These are phyloP conservation scores for Chironomus tentans DNA, from an alignment of 2,888 invertebrate genomes.

Conservation along the genomic window DNA sequence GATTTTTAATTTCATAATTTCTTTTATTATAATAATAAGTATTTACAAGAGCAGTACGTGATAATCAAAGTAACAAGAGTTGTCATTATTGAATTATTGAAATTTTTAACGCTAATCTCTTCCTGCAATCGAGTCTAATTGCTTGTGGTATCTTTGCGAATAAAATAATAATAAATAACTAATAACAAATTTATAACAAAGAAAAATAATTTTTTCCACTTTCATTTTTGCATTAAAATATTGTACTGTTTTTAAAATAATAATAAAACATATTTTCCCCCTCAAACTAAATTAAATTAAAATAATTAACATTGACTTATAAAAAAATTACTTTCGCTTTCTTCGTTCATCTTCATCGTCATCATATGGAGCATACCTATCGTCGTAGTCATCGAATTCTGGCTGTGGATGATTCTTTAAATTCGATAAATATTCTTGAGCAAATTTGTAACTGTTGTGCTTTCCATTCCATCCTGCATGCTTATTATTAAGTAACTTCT, in stretches of 20 bases:
- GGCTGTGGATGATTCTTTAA: not conserved
- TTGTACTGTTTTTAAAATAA: not conserved
- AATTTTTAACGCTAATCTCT: too few relatives aligned
- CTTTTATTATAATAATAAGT: too few relatives aligned
- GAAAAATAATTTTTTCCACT: not conserved
- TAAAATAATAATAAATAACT: too few relatives aligned
- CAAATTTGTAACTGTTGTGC: slow-evolving; percentile 7
- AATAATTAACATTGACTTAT: too few relatives aligned
- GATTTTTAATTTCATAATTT: too few relatives aligned
- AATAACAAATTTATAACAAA: not conserved
- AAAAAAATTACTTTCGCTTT: slow-evolving; percentile 3
- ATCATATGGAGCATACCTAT: not conserved
- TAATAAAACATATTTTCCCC: not conserved
- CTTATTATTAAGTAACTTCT: slow-evolving; percentile 2
- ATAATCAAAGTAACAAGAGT: too few relatives aligned
- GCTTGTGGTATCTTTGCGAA: too few relatives aligned
- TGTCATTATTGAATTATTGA: too few relatives aligned
- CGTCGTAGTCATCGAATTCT: slow-evolving; percentile 1
- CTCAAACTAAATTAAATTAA: too few relatives aligned
- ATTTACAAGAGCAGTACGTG: too few relatives aligned
- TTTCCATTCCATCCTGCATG: slow-evolving; percentile 13
- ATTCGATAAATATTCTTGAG: not conserved
- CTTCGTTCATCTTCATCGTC: not conserved
- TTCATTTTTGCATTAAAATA: not conserved
- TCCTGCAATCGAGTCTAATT: too few relatives aligned